Evolutionary conservation across 2,113 vertebrate genomes (phyloP), one percentile per base, ranked within the genome.

Genomic region (Bolborhynchus lineola): DNA sequence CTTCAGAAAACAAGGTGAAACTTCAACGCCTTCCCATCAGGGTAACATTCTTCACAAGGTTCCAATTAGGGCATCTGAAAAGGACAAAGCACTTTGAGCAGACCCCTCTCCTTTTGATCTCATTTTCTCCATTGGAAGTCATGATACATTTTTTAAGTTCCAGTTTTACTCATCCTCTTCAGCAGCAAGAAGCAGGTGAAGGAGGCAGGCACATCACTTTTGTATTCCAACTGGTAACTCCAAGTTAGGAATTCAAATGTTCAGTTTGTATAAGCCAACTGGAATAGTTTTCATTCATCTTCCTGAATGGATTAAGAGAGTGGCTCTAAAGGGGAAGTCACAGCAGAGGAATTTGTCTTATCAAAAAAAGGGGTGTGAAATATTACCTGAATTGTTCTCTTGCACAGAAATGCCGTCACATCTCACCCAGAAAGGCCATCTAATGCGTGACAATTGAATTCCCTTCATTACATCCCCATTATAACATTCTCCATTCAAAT

Each of bases 141-240:
- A 33, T 14, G 37, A 25, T 8, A 10, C 17, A 3, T 13, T n/a
- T 55, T 39, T 50, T 26, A 62, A 53, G 29, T 31, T 41, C 39
- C 11, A 67, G 37, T 31, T 67, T 53, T 52, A 37, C 37, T 33
- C 16, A 28, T 4, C 28, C 59, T 68, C 25, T 28, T 79, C 20
- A 62, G 33, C 72, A 74, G n/a, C 44, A 46, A 60, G 65, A 46
- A 65, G 29, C 13, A 29, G 74, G 47, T 24, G 31, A 60, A 35
- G 59, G 71, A 69, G 15, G 24, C 0, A 0, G 46, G 33, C 11
- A 14, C 1, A 16, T 13, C 2, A 0, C 50, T 21, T 55, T 11
- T 42, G 39, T 21, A 8, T 7, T 53, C 44, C 53, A 20, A 44
- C 0, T 46, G 49, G 79, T 42, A 91, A 91, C 8, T 47, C 37